A percentile compares a stretch with the other conserved stretches of the same genome.
These are phyloP conservation scores for Vicugna pacos DNA, from an alignment of 2,113 vertebrate genomes.

Conservation along the genomic window DNA sequence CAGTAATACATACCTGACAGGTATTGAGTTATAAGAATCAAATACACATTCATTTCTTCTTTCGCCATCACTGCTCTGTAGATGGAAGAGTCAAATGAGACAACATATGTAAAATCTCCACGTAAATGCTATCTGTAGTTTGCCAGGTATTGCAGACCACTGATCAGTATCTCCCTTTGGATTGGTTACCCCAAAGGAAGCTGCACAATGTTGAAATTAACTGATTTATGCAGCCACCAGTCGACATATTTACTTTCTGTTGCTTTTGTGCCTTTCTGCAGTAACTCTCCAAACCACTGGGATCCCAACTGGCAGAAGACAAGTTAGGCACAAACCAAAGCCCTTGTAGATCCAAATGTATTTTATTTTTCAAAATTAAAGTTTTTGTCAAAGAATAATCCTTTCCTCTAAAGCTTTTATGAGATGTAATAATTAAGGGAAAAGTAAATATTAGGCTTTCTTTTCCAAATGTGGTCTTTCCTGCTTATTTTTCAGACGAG, in stretches of 20 bases:
- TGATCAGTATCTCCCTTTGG: neutral
- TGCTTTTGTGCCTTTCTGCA: neutral
- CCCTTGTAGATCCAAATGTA: neutral
- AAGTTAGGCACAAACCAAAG: neutral
- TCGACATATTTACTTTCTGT: neutral
- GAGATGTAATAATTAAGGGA: neutral
- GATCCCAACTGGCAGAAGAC: neutral
- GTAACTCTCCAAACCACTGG: neutral
- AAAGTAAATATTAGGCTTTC: neutral
- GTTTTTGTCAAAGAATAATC: neutral
- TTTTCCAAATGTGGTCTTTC: neutral
- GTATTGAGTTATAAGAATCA: conserved; percentile 11
- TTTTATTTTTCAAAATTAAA: conserved; percentile 24
- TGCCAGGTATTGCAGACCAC: neutral
- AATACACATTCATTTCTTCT: neutral
- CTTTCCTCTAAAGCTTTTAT: neutral
- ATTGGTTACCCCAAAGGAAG: conserved; percentile 27
- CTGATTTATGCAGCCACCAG: neutral
- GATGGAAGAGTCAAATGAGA: neutral
- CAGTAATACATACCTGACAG: neutral
- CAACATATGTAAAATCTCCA: neutral
- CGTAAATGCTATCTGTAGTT: neutral
- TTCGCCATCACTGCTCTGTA: neutral
- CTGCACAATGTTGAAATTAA: neutral
- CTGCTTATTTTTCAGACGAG: neutral